A percentile compares a stretch with the other conserved stretches of the same genome.
phyloP scores from a whole-genome alignment of 1,140 invertebrate species.

The Lucilia sericata region DNA sequence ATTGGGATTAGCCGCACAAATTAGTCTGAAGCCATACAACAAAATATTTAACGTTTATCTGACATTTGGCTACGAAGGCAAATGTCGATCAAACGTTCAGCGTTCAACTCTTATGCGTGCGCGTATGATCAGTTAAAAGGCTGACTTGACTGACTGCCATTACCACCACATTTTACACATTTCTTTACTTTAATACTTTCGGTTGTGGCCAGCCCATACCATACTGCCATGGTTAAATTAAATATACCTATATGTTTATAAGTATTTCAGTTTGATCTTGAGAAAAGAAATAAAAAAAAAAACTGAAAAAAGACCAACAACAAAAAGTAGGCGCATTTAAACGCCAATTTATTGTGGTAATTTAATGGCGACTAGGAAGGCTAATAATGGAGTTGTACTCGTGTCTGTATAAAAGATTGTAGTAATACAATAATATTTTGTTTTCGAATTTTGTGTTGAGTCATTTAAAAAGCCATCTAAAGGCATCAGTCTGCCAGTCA shows the following conservation, averaged over 20 bases:
- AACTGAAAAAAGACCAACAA: not conserved
- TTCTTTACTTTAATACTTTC: not conserved
- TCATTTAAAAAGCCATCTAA: slow-evolving; percentile 36
- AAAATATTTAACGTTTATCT: slow-evolving; percentile 23
- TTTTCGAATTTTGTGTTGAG: not conserved
- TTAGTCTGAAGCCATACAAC: slow-evolving; percentile 38
- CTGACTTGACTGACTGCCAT: slow-evolving; percentile 6
- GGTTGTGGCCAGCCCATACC: not conserved
- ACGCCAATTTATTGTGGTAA: slow-evolving; percentile 36
- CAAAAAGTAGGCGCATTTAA: slow-evolving; percentile 32
- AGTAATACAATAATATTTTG: not conserved
- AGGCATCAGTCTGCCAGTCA: not conserved
- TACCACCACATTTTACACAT: not conserved
- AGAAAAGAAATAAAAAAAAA: not conserved
- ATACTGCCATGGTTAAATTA: not conserved
- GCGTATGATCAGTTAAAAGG: not conserved
- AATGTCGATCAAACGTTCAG: slow-evolving; percentile 39
- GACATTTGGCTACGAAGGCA: slow-evolving; percentile 28
- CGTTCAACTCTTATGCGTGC: not conserved
- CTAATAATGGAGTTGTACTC: slow-evolving; percentile 18
- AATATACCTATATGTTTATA: not conserved
- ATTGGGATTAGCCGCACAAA: slow-evolving; percentile 48
- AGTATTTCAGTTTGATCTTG: not conserved
- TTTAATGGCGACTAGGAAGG: slow-evolving; percentile 31
- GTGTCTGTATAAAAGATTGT: no score